Evolutionary conservation across 2,888 invertebrate species (phyloP).

Genomic region (Ennomos quercinarius): DNA sequence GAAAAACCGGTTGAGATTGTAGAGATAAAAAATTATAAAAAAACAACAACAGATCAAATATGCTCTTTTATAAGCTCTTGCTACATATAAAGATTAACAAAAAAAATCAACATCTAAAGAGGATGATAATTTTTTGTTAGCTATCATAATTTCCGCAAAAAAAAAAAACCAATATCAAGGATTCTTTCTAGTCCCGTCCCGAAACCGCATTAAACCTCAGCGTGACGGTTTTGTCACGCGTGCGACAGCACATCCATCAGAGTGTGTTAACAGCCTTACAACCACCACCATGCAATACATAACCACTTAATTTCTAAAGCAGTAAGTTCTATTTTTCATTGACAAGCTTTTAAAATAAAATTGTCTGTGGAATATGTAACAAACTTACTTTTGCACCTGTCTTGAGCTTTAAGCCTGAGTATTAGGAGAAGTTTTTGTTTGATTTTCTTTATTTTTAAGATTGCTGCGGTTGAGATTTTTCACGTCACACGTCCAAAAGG

Average conservation of each 20-base stretch:
- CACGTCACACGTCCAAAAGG: slow-evolving; percentile 69
- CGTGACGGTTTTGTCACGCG: slow-evolving; percentile 76
- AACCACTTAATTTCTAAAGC: slow-evolving; percentile 15
- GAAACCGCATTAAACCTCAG: slow-evolving; percentile 68
- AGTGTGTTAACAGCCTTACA: slow-evolving; percentile 65
- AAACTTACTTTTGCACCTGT: slow-evolving; percentile 42
- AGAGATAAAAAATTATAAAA: no score
- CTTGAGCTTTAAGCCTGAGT: not conserved
- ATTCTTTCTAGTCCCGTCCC: slow-evolving; percentile 35
- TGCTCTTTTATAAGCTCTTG: no score
- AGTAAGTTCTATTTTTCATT: slow-evolving; percentile 42
- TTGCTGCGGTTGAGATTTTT: slow-evolving; percentile 57
- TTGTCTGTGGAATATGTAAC: slow-evolving; percentile 51
- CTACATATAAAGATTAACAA: no score
- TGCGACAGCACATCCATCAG: slow-evolving; percentile 77
- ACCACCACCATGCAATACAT: slow-evolving; percentile 32
- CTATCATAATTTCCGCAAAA: no score
- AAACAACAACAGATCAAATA: no score
- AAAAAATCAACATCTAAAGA: no score
- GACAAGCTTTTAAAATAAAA: slow-evolving; percentile 12
- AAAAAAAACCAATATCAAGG: no score
- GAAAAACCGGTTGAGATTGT: no score
- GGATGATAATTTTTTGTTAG: no score
- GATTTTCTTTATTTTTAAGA: slow-evolving; percentile 29
- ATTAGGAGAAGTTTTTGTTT: slow-evolving; percentile 29